Evolutionary conservation across 2,797 vertebrate genomes (phyloP).

Genomic region (Poeciliopsis infans): DNA sequence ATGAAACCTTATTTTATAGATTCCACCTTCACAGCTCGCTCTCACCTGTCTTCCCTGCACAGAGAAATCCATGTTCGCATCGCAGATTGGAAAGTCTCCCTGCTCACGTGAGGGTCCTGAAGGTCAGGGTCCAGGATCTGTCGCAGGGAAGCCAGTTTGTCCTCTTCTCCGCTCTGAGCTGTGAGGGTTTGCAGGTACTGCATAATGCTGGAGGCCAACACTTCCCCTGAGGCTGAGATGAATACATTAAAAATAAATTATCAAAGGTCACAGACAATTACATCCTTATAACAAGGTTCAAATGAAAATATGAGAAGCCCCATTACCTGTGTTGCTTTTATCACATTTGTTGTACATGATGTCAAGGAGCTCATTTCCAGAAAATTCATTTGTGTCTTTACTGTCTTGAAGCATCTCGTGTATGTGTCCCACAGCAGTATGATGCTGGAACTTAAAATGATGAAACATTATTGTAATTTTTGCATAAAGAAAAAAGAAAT

Average conservation of each 20-base stretch:
- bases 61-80: constrained; percentile 81
- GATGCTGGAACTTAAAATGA: constrained; percentile 61
- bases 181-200: constrained; percentile 79
- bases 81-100: constrained; percentile 73
- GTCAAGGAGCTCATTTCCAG: constrained; percentile 81
- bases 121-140: constrained; percentile 73
- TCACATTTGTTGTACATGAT: constrained; percentile 81
- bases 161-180: constrained; percentile 71
- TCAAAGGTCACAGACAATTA: not conserved
- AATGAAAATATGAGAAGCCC: not conserved
- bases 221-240: constrained; percentile 66
- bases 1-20: not conserved
- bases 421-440: constrained; percentile 28
- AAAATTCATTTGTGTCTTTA: constrained; percentile 67
- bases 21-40: not conserved
- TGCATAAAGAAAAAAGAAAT: not conserved
- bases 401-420: constrained; percentile 38
- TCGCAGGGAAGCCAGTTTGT: constrained; percentile 64
- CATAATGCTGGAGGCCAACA: constrained; percentile 75
- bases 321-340: constrained; percentile 69
- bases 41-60: constrained; percentile 77
- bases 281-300: not conserved
- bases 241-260: not conserved
- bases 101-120: constrained; percentile 71
- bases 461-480: constrained; percentile 7